Base-by-base conservation (phyloP, 2,113 vertebrate species). In the Xenotilapia flavipinnis region DNA sequence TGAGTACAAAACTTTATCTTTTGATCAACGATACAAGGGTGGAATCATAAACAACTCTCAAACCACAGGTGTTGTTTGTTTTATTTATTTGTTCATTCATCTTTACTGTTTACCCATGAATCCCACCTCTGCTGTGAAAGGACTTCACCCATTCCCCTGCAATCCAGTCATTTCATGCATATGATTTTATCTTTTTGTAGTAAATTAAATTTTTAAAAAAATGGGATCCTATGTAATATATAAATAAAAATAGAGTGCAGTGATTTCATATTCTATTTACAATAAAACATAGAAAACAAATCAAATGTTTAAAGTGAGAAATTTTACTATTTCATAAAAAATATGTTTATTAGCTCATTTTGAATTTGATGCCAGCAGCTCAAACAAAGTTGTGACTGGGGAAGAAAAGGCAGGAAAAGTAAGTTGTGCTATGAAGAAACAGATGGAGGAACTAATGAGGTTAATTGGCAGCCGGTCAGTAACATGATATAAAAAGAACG, bases 1-100 rank as follows among this genome's bases (percentile, higher is more conserved):
- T 99, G 94, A 99, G 98, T 99, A 93, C 58, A 36, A 51, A 82
- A 68, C 49, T 51, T 82, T 65, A 47, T 79, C 80, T 54, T 88
- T 80, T 81, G 12, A 68, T 82, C 80, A 45, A 54, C 6, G 9
- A 23, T 55, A 6, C 70, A 49, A 83, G 8, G 38, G 7, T 65
- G 8, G 3, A 33, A 0, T 70, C 42, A 36, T 33, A 31, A 19
- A 60, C 26, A 45, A 49, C 73, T 77, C 14, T 49, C 42, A 19
- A 1, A 28, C 26, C 40, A 12, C 42, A 77, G 26, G 3, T 77
- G 40, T n/a, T 77, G 6, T 31, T 1, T 49, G 10, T 19, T 13
- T 47, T 75, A 19, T 47, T 75, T 28, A 45, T 26, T 45, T 73
- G 40, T 17, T 17, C 6, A 75, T 28, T 47, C 14, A 49, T 31